phyloP scores from a whole-genome alignment of 2,797 vertebrate species.

The Chiloscyllium punctatum region DNA sequence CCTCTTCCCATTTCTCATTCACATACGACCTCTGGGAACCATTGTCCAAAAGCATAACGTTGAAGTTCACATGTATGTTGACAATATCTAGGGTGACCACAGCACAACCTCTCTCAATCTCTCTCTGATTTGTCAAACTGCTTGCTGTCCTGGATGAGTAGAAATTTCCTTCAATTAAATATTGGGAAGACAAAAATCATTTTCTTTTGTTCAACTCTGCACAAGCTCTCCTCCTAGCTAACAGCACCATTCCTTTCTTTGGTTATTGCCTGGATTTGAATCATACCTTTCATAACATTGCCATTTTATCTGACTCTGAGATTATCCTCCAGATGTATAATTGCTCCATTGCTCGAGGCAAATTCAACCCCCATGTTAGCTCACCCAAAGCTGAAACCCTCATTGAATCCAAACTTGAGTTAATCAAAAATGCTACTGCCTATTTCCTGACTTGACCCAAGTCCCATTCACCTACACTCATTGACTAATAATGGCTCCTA shows the following conservation, averaged over 20 bases:
- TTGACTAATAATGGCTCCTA: neutral
- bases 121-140: neutral
- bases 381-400: neutral
- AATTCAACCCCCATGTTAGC: neutral
- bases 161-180: neutral
- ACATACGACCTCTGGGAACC: too few species aligned
- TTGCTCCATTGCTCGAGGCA: neutral
- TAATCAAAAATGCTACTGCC: neutral
- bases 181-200: neutral
- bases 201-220: neutral
- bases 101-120: neutral
- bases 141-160: neutral
- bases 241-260: neutral
- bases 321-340: neutral
- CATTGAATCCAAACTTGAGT: neutral
- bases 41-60: neutral
- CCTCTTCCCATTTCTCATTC: neutral
- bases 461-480: neutral
- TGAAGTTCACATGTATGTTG: neutral
- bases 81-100: neutral
- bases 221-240: neutral
- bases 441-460: neutral
- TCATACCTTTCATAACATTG: neutral
- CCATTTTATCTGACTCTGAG: neutral
- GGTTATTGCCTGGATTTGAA: neutral